phyloP scores from a whole-genome alignment of 2,888 invertebrate species.

The Alloplasta piceator region DNA sequence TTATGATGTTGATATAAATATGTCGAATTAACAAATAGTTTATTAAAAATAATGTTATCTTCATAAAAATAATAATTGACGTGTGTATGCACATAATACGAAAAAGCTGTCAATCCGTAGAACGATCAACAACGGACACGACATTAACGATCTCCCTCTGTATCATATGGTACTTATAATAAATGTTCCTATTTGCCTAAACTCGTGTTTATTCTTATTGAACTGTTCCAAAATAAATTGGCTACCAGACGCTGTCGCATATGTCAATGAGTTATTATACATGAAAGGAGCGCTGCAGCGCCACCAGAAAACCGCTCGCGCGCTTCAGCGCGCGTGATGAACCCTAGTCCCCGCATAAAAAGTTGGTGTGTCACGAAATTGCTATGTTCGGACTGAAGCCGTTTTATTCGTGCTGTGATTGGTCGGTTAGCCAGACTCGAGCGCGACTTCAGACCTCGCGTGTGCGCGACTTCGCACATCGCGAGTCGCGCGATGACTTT shows the following conservation, averaged over 20 bases:
- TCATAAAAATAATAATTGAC: not conserved
- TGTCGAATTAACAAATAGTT: slow-evolving; percentile 6
- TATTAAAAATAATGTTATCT: slow-evolving; percentile 15
- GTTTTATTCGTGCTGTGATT: too few species aligned
- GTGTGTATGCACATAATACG: not conserved
- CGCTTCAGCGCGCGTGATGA: too few species aligned
- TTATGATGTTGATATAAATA: slow-evolving; percentile 5
- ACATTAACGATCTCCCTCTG: not conserved
- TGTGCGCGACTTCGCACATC: too few species aligned
- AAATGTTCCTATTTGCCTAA: not conserved
- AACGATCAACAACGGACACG: not conserved
- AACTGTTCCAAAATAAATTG: slow-evolving; percentile 4
- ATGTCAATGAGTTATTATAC: not conserved
- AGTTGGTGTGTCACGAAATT: too few species aligned
- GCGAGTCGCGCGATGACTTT: too few species aligned
- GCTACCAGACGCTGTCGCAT: slow-evolving; percentile 1
- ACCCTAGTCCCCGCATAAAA: too few species aligned
- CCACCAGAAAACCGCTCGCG: too few species aligned
- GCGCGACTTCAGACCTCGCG: too few species aligned
- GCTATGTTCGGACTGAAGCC: too few species aligned
- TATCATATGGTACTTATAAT: slow-evolving; percentile 7
- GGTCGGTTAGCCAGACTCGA: too few species aligned
- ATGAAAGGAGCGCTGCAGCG: not conserved
- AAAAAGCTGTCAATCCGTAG: not conserved
- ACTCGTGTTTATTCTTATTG: not conserved